Conservation (phyloP, 2,888 invertebrate genomes). For the Tanytarsus gracilentus region DNA sequence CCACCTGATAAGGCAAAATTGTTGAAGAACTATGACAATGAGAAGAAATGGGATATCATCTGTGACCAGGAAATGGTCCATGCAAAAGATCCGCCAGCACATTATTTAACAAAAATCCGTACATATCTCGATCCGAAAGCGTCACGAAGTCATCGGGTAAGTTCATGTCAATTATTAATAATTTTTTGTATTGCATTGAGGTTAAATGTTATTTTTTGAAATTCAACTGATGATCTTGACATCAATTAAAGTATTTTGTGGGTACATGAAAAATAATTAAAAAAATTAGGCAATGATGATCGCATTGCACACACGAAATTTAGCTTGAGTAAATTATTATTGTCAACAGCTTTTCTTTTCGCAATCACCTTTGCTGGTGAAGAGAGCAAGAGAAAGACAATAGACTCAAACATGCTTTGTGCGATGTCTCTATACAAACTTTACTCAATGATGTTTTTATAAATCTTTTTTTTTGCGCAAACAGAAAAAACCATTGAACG, state of each 20-base stretch:
- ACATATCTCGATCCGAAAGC: slow-evolving; percentile 96
- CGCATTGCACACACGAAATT: not conserved
- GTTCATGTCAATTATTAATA: slow-evolving; percentile 37
- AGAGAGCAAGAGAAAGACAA: too few relatives aligned
- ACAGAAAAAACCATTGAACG: too few relatives aligned
- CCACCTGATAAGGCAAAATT: slow-evolving; percentile 98
- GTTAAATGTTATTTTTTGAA: not conserved
- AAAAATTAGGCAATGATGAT: not conserved
- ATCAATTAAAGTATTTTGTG: too few relatives aligned
- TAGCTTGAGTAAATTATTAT: not conserved
- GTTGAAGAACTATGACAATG: slow-evolving; percentile 88
- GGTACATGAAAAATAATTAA: too few relatives aligned
- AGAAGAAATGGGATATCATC: slow-evolving; percentile 99
- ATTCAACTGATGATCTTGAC: not conserved
- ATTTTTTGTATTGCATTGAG: too few relatives aligned
- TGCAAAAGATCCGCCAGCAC: slow-evolving; percentile 94
- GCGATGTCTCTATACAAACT: too few relatives aligned
- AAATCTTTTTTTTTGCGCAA: too few relatives aligned
- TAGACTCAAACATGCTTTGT: too few relatives aligned
- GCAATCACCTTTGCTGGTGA: too few relatives aligned
- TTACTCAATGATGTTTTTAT: too few relatives aligned
- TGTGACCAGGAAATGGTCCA: slow-evolving; percentile 99
- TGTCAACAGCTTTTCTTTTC: too few relatives aligned
- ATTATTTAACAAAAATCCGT: slow-evolving; percentile 89
- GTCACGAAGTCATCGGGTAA: slow-evolving; percentile 87